Conservation (phyloP, 2,113 vertebrate genomes). For the Trochalopteron elliotii region DNA sequence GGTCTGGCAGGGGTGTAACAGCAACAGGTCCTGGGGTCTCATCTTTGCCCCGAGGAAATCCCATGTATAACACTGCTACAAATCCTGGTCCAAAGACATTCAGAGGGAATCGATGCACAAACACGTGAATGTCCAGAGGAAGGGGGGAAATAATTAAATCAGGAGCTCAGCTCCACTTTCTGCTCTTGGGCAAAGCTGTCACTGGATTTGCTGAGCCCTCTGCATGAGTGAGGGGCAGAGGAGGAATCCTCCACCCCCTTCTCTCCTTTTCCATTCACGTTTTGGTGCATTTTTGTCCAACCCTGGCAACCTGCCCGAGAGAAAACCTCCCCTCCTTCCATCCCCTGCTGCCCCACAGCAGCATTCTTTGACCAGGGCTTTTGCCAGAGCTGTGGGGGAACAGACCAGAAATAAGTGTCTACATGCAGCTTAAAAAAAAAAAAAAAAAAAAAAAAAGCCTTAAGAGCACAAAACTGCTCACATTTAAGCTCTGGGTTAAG, state of each 20-base stretch:
- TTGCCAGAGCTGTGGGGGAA: not conserved
- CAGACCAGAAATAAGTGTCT: not conserved
- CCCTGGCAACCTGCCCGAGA: accelerated
- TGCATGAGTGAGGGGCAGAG: accelerated
- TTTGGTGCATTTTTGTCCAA: not conserved
- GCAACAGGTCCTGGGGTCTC: not conserved
- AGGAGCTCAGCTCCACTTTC: not conserved
- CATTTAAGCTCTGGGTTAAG: not conserved
- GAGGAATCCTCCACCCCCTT: accelerated
- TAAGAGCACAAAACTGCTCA: accelerated
- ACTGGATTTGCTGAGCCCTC: not conserved
- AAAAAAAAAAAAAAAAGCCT: not conserved
- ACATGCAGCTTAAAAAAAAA: not conserved
- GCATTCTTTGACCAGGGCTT: accelerated
- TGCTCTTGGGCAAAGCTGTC: not conserved
- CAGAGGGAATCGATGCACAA: not conserved
- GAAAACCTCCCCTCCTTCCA: accelerated
- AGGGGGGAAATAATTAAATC: not conserved
- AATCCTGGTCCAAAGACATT: not conserved
- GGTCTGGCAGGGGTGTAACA: not conserved
- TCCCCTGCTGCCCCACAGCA: not conserved
- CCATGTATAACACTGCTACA: accelerated
- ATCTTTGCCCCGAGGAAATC: not conserved
- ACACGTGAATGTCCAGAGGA: accelerated
- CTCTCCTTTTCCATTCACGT: accelerated